Evolutionary conservation across 1,140 invertebrate species (phyloP).

Genomic region (Drosophila burlai): DNA sequence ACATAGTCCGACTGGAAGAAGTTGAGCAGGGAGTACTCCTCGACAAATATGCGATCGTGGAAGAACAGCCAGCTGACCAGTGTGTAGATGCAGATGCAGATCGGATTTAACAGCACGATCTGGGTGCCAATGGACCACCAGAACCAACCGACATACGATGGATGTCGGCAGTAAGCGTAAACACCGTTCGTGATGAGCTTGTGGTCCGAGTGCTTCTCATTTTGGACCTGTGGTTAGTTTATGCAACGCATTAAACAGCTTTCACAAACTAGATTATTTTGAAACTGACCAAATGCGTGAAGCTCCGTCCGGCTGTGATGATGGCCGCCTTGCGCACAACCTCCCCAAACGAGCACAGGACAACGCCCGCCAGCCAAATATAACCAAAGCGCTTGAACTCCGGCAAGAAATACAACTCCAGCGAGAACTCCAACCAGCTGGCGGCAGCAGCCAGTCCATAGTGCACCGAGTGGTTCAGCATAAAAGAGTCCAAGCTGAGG

Average conservation of each 20-base stretch:
- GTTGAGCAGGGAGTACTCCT: conserved; percentile 96
- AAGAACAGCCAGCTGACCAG: conserved; percentile 97
- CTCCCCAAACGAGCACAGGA: conserved; percentile 94
- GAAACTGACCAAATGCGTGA: conserved; percentile 94
- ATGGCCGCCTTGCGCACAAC: conserved; percentile 96
- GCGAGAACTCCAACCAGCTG: conserved; percentile 95
- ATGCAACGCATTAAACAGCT: neutral
- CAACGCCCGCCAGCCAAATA: conserved; percentile 90
- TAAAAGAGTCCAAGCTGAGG: conserved; percentile 94
- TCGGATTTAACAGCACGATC: conserved; percentile 95
- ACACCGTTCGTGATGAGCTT: conserved; percentile 96
- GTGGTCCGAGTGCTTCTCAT: conserved; percentile 92
- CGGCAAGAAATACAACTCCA: conserved; percentile 88
- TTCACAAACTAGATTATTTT: neutral
- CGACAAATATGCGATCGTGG: conserved; percentile 93
- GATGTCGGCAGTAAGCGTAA: conserved; percentile 94
- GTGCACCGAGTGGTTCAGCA: conserved; percentile 96
- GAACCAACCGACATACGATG: conserved; percentile 99
- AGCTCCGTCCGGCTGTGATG: conserved; percentile 96
- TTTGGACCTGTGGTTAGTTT: conserved; percentile 89
- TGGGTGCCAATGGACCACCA: conserved; percentile 99
- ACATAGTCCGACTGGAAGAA: conserved; percentile 97
- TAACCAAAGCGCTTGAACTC: conserved; percentile 88
- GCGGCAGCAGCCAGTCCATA: conserved; percentile 94
- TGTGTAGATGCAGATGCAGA: conserved; percentile 94